These are phyloP conservation scores for Sminthopsis crassicaudata DNA, from an alignment of 2,113 vertebrate species.

Conservation along the genomic window DNA sequence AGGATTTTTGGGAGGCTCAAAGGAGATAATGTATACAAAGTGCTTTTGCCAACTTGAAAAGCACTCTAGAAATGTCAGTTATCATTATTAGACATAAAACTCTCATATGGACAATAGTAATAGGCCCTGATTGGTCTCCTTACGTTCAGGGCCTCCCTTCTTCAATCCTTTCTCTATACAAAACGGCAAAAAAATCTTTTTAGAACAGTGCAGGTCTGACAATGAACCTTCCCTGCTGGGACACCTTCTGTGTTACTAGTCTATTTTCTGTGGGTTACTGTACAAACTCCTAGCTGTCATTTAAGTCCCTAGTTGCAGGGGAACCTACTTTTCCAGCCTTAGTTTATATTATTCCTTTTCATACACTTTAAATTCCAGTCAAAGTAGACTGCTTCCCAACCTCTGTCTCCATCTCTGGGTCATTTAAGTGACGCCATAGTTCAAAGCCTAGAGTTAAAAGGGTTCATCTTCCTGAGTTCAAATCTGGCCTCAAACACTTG, in stretches of 20 bases:
- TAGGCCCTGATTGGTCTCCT: neutral
- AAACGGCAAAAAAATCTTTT: neutral
- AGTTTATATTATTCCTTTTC: neutral
- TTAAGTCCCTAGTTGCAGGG: neutral
- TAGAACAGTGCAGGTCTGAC: neutral
- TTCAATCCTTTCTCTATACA: neutral
- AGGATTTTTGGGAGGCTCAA: neutral
- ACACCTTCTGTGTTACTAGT: neutral
- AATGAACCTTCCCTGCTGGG: neutral
- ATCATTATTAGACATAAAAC: neutral
- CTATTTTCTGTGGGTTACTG: neutral
- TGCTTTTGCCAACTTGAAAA: neutral
- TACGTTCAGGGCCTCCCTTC: neutral
- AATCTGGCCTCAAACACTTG: neutral
- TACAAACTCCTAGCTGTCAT: neutral
- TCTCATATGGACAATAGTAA: neutral
- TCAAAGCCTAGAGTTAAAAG: neutral
- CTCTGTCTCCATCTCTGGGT: neutral
- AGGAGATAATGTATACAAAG: neutral
- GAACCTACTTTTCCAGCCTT: neutral
- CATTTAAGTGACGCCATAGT: neutral
- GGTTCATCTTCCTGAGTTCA: neutral
- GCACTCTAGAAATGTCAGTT: neutral
- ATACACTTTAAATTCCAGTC: neutral
- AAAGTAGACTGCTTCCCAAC: neutral